phyloP scores from a whole-genome alignment of 2,113 vertebrate species.

The Poecile atricapillus region DNA sequence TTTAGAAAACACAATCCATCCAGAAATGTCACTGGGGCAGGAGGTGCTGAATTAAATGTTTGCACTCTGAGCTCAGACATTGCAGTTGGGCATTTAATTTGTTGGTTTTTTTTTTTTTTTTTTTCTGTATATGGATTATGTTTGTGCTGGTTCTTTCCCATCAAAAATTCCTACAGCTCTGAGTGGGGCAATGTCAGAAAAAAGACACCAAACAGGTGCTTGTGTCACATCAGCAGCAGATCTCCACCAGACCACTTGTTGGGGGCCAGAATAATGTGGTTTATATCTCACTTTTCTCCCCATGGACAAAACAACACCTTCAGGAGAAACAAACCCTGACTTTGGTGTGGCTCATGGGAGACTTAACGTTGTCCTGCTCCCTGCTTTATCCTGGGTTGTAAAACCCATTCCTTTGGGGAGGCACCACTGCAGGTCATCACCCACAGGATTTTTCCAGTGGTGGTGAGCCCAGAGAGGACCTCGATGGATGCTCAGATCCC shows the following conservation, averaged over 20 bases:
- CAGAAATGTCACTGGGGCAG: neutral
- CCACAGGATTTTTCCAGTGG: neutral
- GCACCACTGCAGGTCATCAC: neutral
- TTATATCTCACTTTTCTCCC: neutral
- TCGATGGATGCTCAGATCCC: neutral
- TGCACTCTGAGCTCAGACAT: neutral
- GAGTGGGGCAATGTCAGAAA: neutral
- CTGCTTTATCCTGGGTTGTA: neutral
- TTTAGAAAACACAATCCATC: neutral
- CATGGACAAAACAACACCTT: neutral
- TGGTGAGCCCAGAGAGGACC: neutral
- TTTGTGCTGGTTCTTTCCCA: neutral
- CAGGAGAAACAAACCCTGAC: neutral
- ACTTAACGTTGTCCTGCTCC: accelerated
- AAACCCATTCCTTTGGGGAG: neutral
- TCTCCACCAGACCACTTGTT: neutral
- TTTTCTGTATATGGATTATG: neutral
- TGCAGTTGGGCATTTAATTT: neutral
- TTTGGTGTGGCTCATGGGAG: neutral
- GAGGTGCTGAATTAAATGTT: neutral
- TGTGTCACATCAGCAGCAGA: neutral
- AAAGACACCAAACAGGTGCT: neutral
- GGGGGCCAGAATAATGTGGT: neutral
- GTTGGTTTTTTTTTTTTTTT: neutral
- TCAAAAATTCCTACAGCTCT: neutral